Evolutionary conservation across 2,888 invertebrate genomes (phyloP).

Genomic region (Plutella xylostella): DNA sequence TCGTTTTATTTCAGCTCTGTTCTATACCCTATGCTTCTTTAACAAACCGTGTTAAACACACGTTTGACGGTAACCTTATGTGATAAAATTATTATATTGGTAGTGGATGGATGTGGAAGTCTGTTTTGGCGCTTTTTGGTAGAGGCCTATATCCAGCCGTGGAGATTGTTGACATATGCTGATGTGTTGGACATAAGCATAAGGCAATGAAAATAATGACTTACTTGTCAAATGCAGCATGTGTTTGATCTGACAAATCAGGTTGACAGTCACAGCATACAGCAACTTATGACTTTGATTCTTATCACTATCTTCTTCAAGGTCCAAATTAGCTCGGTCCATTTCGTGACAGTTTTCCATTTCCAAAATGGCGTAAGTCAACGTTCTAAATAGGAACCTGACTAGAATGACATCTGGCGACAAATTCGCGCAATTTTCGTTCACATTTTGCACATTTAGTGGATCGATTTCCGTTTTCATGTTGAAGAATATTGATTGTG

Average conservation of each 20-base stretch:
- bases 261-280: slow-evolving; percentile 51
- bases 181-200: no score
- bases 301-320: slow-evolving; percentile 22
- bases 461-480: slow-evolving; percentile 69
- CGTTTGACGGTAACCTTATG: no score
- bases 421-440: slow-evolving; percentile 68
- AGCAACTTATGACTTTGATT: slow-evolving; percentile 31
- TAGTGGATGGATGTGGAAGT: no score
- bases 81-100: no score
- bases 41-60: no score
- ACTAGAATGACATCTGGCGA: slow-evolving; percentile 74
- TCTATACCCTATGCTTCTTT: no score
- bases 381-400: slow-evolving; percentile 75
- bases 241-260: slow-evolving; percentile 58
- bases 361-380: slow-evolving; percentile 62
- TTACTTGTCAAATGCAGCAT: slow-evolving; percentile 62
- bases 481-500: slow-evolving; percentile 61
- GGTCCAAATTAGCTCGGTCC: slow-evolving; percentile 24
- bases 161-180: no score
- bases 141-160: no score
- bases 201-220: slow-evolving; percentile 22
- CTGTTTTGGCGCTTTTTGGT: no score
- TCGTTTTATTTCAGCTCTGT: no score
- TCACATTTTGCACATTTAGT: slow-evolving; percentile 72
- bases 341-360: slow-evolving; percentile 42